Base-by-base conservation (phyloP, 2,113 vertebrate species). In the Microtus montanus region DNA sequence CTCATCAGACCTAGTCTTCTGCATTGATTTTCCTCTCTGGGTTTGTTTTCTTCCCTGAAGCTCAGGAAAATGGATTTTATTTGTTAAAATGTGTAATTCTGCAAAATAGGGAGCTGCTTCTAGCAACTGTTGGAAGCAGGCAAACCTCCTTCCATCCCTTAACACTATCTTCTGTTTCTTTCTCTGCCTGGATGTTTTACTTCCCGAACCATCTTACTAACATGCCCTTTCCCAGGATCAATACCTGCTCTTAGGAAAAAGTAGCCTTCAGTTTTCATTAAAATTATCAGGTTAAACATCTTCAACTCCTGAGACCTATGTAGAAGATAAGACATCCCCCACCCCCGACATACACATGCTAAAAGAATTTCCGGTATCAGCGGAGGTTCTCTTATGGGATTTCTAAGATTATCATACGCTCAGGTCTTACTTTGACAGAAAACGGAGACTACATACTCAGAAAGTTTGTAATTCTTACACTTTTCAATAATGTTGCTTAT, bases 401-500 rank as follows among this genome's bases (percentile, higher is more conserved):
- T 79, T 90, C 22, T 94, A 64, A 94, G 89, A 88, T 87, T 20
- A 58, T 22, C 6, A 20, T 44, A 66, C 38, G 1, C 63, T 89
- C 63, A 73, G 17, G 80, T 85, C 75, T 11, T 0, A 47, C 47
- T 64, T 83, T 38, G 90, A 8, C 5, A 82, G 35, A 91, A 85
- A 38, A 92, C 7, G 12, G 14, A 77, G 68, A 14, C 63, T 68
- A 75, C 33, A 52, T 28, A 12, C 3, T 47, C 73, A 44, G 2
- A 28, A 11, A n/a, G 13, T 19, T 2, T 64, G 17, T 20, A 87
- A 75, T 26, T 7, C 19, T 89, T 82, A 54, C 12, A 75, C 54
- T 84, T 93, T 90, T 68, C 38, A 84, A 35, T 78, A 79, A n/a
- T 83, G 22, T 84, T 89, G 22, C 47, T 86, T 85, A 54, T 64